phyloP scores from a whole-genome alignment of 1,140 invertebrate genomes.

The Drosophila bocqueti region DNA sequence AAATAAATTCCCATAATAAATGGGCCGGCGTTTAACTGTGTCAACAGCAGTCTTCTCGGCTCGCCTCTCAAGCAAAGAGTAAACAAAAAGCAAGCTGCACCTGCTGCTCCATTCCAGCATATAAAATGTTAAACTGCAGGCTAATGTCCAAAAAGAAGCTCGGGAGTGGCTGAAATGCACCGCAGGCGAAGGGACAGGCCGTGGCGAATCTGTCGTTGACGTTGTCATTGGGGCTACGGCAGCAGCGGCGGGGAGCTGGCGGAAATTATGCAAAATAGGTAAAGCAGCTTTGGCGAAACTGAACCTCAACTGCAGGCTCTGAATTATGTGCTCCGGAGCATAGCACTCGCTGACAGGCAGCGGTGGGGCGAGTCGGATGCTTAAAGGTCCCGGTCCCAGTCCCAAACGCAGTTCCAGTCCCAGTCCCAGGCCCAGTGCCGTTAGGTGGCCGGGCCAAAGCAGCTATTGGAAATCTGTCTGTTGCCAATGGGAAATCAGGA shows the following conservation, averaged over 20 bases:
- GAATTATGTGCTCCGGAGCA: conserved; percentile 58
- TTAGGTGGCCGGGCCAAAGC: not conserved
- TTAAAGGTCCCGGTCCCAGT: conserved; percentile 11
- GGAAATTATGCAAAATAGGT: conserved; percentile 83
- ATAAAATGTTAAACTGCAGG: conserved; percentile 70
- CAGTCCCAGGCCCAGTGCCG: not conserved
- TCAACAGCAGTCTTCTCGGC: conserved; percentile 60
- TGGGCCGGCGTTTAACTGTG: conserved; percentile 70
- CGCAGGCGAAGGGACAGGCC: conserved; percentile 46
- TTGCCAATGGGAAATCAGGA: not conserved
- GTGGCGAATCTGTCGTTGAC: conserved; percentile 28
- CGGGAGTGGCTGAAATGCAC: conserved; percentile 56
- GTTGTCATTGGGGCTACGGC: conserved; percentile 40
- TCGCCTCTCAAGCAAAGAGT: conserved; percentile 39
- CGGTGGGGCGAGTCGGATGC: conserved; percentile 30
- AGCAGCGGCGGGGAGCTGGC: conserved; percentile 49
- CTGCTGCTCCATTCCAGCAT: conserved; percentile 29
- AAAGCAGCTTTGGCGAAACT: conserved; percentile 79
- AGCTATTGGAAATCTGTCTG: not conserved
- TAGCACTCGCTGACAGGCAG: conserved; percentile 53
- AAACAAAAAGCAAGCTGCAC: conserved; percentile 26
- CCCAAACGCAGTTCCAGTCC: not conserved
- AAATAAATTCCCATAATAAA: conserved; percentile 77
- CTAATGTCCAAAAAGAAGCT: conserved; percentile 77
- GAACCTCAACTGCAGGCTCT: conserved; percentile 73